Evolutionary conservation across 2,888 invertebrate genomes (phyloP), one percentile per base, ranked within the genome.

Genomic region (Stenotaenia linearis): DNA sequence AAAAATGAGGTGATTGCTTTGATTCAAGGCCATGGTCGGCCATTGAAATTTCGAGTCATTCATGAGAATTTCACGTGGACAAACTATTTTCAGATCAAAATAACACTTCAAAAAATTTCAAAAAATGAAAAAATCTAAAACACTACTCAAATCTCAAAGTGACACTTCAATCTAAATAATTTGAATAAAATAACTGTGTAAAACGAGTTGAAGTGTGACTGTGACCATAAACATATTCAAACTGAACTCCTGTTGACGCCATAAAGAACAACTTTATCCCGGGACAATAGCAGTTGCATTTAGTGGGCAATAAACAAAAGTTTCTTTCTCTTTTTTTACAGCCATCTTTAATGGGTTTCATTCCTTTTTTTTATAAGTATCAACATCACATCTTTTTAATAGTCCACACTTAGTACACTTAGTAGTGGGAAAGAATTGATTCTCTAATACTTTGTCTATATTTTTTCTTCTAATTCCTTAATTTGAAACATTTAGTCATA

Each of bases 1-100:
- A 56, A 56, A 56, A 61, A 61, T 61, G 61, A 61, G 61, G 61
- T 61, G 61, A 61, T 25, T 61, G 25, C 61, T 61, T 61, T 9
- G 61, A 61, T 61, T 61, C 61, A 61, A 61, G 61, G 61, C 61
- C 61, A 61, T 61, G 61, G 61, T 61, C 61, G 61, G 61, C 61
- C 61, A 25, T 61, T 61, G 61, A 25, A 61, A 61, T 23, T 7
- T 1, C 25, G 6, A 25, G 15, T 7, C 23, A 32, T 32, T 32
- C 32, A 32, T 32, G 32, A 32, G 32, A 32, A 32, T 32, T 32
- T 4, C 5, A 4, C 4, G 9, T 6, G 32, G 32, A 32, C 32
- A 32, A 32, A 32, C 9, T 4, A 61, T 61, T 12, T 23, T 25
- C 15, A 61, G 25, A 6, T 2, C n/a, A 45, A 45, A 45, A 12